Percentiles rank a stretch among this genome's conserved stretches.
phyloP scores from a whole-genome alignment of 2,797 vertebrate genomes.

The Leptatherina wallacei region DNA sequence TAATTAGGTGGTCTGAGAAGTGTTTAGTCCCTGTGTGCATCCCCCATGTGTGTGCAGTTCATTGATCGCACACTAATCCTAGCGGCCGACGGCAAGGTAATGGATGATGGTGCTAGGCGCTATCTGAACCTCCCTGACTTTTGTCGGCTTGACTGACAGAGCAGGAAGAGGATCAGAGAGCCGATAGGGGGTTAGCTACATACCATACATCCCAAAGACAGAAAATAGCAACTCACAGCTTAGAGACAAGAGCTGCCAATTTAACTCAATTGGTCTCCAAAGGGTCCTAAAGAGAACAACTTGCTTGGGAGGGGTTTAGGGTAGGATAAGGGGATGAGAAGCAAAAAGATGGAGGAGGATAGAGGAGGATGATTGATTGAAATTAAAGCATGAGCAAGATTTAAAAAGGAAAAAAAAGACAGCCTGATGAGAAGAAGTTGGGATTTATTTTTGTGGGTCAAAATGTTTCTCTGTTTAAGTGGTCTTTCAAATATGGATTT shows the following conservation, averaged over 20 bases:
- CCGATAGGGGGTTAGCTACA: slow-evolving; percentile 48
- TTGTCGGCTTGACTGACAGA: slow-evolving; percentile 51
- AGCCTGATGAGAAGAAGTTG: slow-evolving; percentile 31
- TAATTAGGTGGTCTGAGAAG: slow-evolving; percentile 33
- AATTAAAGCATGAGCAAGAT: slow-evolving; percentile 38
- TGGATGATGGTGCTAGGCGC: slow-evolving; percentile 57
- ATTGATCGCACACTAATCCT: slow-evolving; percentile 56
- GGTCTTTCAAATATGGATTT: slow-evolving; percentile 59
- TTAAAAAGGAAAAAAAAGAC: slow-evolving; percentile 17
- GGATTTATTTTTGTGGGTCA: slow-evolving; percentile 57
- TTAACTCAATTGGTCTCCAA: slow-evolving; percentile 51
- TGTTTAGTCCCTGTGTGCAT: slow-evolving; percentile 19
- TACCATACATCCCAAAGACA: slow-evolving; percentile 44
- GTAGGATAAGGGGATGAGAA: slow-evolving; percentile 42
- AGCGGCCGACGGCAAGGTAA: slow-evolving; percentile 48
- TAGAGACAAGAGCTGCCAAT: slow-evolving; percentile 48
- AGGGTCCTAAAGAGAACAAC: slow-evolving; percentile 10
- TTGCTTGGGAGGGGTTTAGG: slow-evolving; percentile 9
- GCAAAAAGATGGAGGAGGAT: slow-evolving; percentile 17
- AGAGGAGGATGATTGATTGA: slow-evolving; percentile 43
- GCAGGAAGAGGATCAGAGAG: slow-evolving; percentile 48
- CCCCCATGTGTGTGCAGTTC: background rate
- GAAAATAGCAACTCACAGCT: slow-evolving; percentile 41
- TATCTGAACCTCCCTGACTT: slow-evolving; percentile 66
- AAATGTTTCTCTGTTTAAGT: slow-evolving; percentile 35